Evolutionary conservation across 37 sponge, comb jelly and placozoan genomes (phyloP), one percentile per base, ranked within the genome.

Genomic region (Chondrilla cf. caribensis): DNA sequence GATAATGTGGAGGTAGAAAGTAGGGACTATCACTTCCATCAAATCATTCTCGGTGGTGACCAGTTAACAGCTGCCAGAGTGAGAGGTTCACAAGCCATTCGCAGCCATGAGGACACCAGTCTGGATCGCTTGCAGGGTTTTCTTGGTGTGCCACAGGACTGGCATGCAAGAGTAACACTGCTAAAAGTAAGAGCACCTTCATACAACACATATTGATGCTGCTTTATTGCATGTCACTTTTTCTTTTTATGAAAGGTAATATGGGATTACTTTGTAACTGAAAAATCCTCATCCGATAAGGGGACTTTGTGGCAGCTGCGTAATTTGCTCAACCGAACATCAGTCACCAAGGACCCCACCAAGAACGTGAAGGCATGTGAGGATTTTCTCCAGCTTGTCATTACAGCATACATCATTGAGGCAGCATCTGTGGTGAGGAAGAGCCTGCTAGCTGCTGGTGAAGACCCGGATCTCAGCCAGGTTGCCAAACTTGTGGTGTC

Each of bases 301-400:
- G 64, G 64, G 8, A 62, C 64, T 7, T 62, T 62, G 64, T 62
- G 64, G 64, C 64, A 62, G 64, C 25, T 62, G 6, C 25, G 64
- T n/a, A 62, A 62, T 15, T n/a, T 62, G 29, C 6, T 62, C 29
- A 62, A 15, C 15, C 64, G 64, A 19, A 19, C 64, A 29, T 9
- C 64, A 19, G 64, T 62, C 18, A 9, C 64, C 6, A 62, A 62
- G 64, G 29, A 47, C 11, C 51, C 51, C 11, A 47, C 9, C 11
- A 47, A 29, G 22, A 62, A 62, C 15, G 64, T 62, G 29, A 62
- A 28, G 7, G 64, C 29, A 7, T 9, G 18, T 19, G 29, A 62
- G 22, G 64, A 62, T 62, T 62, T 62, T 28, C 64, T 62, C 25
- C 6, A 62, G 29, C 29, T 62, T 6, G 22, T 62, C 5, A 6